Evolutionary conservation across 1,140 invertebrate genomes (phyloP).

Genomic region (Macrosteles quadrilineatus): DNA sequence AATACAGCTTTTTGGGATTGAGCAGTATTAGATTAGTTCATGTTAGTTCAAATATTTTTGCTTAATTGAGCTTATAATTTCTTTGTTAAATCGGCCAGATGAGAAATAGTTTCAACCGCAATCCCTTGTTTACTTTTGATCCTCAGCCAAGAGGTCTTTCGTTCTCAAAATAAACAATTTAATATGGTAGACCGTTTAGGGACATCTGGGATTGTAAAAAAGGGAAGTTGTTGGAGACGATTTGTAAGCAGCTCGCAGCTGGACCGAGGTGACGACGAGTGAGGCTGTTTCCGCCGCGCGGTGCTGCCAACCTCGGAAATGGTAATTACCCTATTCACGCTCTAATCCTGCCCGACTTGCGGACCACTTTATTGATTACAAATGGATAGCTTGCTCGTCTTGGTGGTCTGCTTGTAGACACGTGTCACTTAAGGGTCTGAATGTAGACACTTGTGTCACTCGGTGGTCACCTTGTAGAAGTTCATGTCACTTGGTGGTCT

Average conservation of each 20-base stretch:
- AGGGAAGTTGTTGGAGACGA: background rate
- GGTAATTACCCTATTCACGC: background rate
- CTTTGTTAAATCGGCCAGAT: too few species aligned
- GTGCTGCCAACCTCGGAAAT: background rate
- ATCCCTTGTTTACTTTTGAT: too few species aligned
- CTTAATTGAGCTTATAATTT: too few species aligned
- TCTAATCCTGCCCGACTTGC: background rate
- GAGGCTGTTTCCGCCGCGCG: background rate
- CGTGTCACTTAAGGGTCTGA: too few species aligned
- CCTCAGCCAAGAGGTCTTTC: background rate
- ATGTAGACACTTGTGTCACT: too few species aligned
- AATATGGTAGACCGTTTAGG: conserved; percentile 10
- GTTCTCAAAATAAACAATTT: background rate
- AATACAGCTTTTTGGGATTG: too few species aligned
- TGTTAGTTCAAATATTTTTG: too few species aligned
- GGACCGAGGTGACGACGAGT: background rate
- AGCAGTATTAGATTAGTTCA: too few species aligned
- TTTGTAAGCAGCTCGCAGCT: background rate
- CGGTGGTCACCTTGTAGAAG: too few species aligned
- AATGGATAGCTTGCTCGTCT: background rate
- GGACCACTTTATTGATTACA: background rate
- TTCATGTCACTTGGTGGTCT: too few species aligned
- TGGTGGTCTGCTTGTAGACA: too few species aligned
- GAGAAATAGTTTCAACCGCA: too few species aligned
- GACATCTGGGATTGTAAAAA: conserved; percentile 2